Evolutionary conservation across 2,888 invertebrate genomes (phyloP).

Genomic region (Drymonia ruficornis): DNA sequence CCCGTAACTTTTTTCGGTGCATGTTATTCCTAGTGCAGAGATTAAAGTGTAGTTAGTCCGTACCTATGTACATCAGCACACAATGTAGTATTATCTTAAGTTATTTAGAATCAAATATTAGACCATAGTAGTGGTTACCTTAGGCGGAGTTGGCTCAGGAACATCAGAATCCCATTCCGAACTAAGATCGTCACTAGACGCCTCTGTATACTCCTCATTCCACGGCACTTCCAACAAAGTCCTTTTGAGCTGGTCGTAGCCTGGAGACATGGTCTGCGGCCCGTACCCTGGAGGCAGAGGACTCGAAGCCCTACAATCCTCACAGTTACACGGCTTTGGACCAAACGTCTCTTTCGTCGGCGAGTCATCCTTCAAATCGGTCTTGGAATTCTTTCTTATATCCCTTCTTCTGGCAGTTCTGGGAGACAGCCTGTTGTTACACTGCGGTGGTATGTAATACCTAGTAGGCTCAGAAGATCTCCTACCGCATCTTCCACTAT

Average conservation of each 20-base stretch:
- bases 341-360: slow-evolving; percentile 61
- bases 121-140: slow-evolving; percentile 58
- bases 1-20: no score
- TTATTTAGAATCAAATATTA: neutral
- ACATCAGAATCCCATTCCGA: slow-evolving; percentile 97
- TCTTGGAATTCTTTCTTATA: slow-evolving; percentile 64
- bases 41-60: no score
- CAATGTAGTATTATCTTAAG: no score
- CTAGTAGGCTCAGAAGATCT: slow-evolving; percentile 72
- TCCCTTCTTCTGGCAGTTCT: slow-evolving; percentile 75
- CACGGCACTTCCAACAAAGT: slow-evolving; percentile 91
- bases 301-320: slow-evolving; percentile 81
- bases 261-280: slow-evolving; percentile 79
- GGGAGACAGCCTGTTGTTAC: slow-evolving; percentile 75
- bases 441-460: slow-evolving; percentile 78
- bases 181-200: slow-evolving; percentile 95
- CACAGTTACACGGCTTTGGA: slow-evolving; percentile 76
- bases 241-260: slow-evolving; percentile 93
- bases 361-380: slow-evolving; percentile 58
- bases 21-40: no score
- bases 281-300: slow-evolving; percentile 79
- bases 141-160: slow-evolving; percentile 81
- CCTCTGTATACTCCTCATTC: slow-evolving; percentile 92
- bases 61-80: no score
- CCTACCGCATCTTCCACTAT: slow-evolving; percentile 66